Conservation (phyloP, 2,888 invertebrate genomes). For the Spisula solida region DNA sequence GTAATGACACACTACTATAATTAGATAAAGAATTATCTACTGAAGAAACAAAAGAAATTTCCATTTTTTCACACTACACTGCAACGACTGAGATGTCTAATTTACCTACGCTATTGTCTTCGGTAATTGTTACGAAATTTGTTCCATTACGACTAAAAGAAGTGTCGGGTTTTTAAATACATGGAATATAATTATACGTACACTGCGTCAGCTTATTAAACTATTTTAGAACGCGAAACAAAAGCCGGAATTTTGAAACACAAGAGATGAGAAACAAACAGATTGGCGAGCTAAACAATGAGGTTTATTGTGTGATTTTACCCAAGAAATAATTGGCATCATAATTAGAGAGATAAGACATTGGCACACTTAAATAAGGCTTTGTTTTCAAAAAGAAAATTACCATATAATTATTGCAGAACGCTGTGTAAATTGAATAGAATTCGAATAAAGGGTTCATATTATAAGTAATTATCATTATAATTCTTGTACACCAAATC, state of each 20-base stretch:
- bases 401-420: not conserved
- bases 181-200: not conserved
- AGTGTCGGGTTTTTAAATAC: not conserved
- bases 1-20: conserved; percentile 22
- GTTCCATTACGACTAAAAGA: not conserved
- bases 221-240: conserved; percentile 5
- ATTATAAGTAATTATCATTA: too few species aligned
- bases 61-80: conserved; percentile 8
- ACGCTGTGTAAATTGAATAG: not conserved
- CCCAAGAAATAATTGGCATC: not conserved
- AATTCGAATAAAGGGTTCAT: too few species aligned
- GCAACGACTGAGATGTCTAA: not conserved
- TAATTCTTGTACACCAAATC: too few species aligned
- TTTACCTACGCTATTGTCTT: conserved; percentile 18
- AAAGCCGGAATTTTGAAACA: not conserved
- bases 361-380: conserved; percentile 3
- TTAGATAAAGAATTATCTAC: conserved; percentile 20
- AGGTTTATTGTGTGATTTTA: not conserved
- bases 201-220: not conserved
- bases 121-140: conserved; percentile 33
- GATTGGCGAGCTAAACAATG: not conserved
- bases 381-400: conserved; percentile 15
- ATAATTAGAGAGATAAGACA: conserved; percentile 13
- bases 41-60: conserved; percentile 44
- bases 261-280: not conserved